Evolutionary conservation across 2,888 invertebrate species (phyloP), one percentile per base, ranked within the genome.

Genomic region (Leptothorax acervorum): DNA sequence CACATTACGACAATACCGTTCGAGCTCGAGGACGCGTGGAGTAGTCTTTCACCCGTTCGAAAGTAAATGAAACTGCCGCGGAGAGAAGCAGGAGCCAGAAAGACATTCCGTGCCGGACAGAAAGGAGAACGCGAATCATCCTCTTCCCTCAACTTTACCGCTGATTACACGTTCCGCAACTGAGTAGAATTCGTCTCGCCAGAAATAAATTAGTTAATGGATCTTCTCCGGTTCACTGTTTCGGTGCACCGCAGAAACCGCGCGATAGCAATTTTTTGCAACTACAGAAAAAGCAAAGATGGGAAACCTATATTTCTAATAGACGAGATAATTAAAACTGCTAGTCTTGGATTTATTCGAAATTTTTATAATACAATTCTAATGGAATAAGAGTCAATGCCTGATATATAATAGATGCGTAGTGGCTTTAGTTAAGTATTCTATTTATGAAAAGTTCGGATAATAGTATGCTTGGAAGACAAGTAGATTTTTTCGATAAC

Each of bases 181-280:
- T 76, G 84, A 88, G 87, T 84, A 87, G 87, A 91, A 92, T 91
- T 92, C 88, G 91, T 91, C 90, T 87, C 87, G 71, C 63, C 85
- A 71, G 90, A 90, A 91, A 91, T 92, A 91, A 91, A 92, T 91
- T 90, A 91, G 90, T 91, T 91, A 91, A 90, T 92, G 89, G 90
- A 91, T 88, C 87, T 86, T 83, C 86, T 75, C 71, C 75, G 62
- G 62, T 48, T 39, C 62, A 62, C 62, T 62, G 23, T 65, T 65
- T 12, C 42, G n/a, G 45, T 42, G 45, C 39, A 73, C 23, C n/a
- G 82, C n/a, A 31, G 18, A 45, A 70, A 45, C 39, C 31, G 71
- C 45, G 51, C 53, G 57, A 31, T 53, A 65, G 42, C 15, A 45
- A 39, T 65, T 82, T 63, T 53, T 28, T 63, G 35, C n/a, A n/a